These are phyloP conservation scores for Cyphomyrmex costatus DNA, from an alignment of 1,140 invertebrate species.

Conservation along the genomic window DNA sequence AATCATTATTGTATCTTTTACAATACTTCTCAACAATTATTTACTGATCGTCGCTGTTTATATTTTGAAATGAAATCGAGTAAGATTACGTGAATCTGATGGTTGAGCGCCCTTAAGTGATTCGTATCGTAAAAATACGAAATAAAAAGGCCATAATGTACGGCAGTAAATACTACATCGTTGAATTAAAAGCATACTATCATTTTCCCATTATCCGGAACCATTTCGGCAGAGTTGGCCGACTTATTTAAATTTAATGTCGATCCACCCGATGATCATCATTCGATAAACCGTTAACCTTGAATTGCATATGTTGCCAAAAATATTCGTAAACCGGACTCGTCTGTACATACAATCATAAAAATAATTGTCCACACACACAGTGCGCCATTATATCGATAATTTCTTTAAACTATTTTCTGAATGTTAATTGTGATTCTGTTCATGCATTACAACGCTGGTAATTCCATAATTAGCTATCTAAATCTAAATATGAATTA, in stretches of 20 bases:
- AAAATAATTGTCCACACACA: no score
- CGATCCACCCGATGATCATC: not conserved
- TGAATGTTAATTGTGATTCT: no score
- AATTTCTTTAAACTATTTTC: no score
- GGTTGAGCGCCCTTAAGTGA: not conserved
- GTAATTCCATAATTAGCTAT: no score
- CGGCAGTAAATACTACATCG: conserved; percentile 42
- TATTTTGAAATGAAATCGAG: conserved; percentile 15
- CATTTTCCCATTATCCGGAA: conserved; percentile 36
- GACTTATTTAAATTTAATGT: conserved; percentile 54
- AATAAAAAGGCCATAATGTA: conserved; percentile 38
- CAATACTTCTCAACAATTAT: not conserved
- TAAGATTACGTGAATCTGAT: conserved; percentile 11
- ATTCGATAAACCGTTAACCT: not conserved
- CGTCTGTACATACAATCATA: not conserved
- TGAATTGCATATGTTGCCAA: conserved; percentile 13
- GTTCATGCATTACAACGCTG: no score
- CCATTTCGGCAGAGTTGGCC: not conserved
- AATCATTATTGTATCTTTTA: not conserved
- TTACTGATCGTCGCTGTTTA: conserved; percentile 2
- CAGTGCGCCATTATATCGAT: no score
- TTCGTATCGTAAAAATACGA: conserved; percentile 30
- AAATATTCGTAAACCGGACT: not conserved
- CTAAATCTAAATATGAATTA: no score
- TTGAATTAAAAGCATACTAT: conserved; percentile 25